Conservation (phyloP, 2,888 invertebrate species). For the Cataglyphis cursor region DNA sequence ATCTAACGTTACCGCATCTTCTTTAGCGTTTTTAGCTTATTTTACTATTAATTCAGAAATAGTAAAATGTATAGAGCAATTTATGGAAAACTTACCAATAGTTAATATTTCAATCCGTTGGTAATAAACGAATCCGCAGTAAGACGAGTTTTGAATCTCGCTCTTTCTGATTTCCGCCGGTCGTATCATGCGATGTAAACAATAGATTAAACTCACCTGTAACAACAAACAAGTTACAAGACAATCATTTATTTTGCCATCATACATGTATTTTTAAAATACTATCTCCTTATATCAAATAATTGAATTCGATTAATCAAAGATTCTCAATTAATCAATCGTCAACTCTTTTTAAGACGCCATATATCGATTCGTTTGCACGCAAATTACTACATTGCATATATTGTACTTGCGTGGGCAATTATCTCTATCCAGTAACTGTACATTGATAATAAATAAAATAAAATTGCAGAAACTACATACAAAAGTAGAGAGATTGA, state of each 20-base stretch:
- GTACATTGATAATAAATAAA: background rate
- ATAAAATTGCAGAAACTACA: background rate
- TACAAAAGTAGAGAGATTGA: background rate
- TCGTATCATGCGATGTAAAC: slow-evolving; percentile 13
- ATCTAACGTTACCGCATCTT: background rate
- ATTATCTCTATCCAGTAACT: background rate
- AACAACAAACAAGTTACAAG: slow-evolving; percentile 33
- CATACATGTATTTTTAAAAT: background rate
- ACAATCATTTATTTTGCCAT: slow-evolving; percentile 20
- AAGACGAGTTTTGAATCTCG: slow-evolving; percentile 18
- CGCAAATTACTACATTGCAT: background rate
- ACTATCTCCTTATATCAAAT: background rate
- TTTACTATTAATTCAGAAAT: background rate
- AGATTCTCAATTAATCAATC: slow-evolving; percentile 22
- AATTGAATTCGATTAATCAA: background rate
- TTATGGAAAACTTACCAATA: background rate
- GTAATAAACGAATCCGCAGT: background rate
- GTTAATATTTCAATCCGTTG: slow-evolving; percentile 13
- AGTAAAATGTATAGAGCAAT: background rate
- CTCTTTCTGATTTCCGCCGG: slow-evolving; percentile 3
- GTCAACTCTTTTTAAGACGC: background rate
- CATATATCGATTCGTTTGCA: background rate
- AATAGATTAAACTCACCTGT: slow-evolving; percentile 50
- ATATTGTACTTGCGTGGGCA: background rate
- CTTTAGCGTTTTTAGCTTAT: background rate